These are phyloP conservation scores for Dendrolimus kikuchii DNA, from an alignment of 1,140 invertebrate genomes.

Conservation along the genomic window DNA sequence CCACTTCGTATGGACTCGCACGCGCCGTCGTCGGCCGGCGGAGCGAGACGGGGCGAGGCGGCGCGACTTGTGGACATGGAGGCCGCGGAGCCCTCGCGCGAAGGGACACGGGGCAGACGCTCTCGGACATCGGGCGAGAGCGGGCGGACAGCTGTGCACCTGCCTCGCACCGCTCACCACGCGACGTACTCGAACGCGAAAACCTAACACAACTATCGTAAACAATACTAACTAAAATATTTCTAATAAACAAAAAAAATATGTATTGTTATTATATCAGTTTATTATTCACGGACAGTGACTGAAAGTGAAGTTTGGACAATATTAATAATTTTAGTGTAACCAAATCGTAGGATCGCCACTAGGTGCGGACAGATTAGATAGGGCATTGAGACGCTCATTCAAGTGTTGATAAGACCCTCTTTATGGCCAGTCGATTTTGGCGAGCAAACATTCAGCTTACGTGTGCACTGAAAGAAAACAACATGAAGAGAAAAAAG, in stretches of 20 bases:
- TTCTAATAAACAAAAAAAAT: neutral
- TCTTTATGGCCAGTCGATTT: constrained; percentile 46
- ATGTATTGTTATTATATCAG: neutral
- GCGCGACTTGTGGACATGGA: constrained; percentile 41
- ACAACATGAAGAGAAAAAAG: constrained; percentile 68
- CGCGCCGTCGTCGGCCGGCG: constrained; percentile 61
- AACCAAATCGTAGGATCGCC: constrained; percentile 45
- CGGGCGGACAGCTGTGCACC: constrained; percentile 64
- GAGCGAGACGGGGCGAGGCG: constrained; percentile 56
- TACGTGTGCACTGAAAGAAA: constrained; percentile 28
- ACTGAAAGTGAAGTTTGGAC: constrained; percentile 36
- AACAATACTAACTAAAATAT: constrained; percentile 22
- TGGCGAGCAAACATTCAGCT: constrained; percentile 34
- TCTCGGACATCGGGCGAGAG: constrained; percentile 71
- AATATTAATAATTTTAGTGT: constrained; percentile 36
- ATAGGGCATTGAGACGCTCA: constrained; percentile 49
- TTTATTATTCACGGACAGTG: constrained; percentile 15
- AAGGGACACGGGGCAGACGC: constrained; percentile 72
- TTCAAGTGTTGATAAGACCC: constrained; percentile 58
- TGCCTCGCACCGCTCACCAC: constrained; percentile 54
- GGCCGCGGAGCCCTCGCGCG: constrained; percentile 62
- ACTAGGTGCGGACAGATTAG: constrained; percentile 53
- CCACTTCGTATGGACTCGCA: constrained; percentile 62
- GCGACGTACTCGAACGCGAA: constrained; percentile 51
- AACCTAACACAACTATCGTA: constrained; percentile 27